Evolutionary conservation across 2,113 vertebrate genomes (phyloP), one percentile per base, ranked within the genome.

Genomic region (Phylloscopus trochilus): DNA sequence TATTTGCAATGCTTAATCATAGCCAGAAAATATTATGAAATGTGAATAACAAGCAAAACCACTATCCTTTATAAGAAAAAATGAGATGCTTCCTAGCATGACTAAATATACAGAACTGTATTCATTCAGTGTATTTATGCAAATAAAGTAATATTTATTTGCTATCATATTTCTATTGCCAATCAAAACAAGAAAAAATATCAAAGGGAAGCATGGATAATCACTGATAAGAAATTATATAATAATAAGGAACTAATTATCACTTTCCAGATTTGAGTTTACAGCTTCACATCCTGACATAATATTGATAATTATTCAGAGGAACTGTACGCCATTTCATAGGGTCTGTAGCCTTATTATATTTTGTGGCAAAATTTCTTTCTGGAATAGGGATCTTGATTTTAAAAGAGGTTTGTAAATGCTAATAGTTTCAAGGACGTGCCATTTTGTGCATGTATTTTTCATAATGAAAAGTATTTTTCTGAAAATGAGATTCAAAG

Each of bases 121-220:
- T 79, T 93, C 7, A 73, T 74, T 83, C 63, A 55, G 30, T 46
- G 11, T 69, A 66, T 91, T 92, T 92, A 86, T 74, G 63, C 74
- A 96, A 92, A 94, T 59, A 88, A 83, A 89, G 15, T 14, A 78
- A 87, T 85, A 85, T 87, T 85, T 33, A 76, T 87, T 52, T 84
- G 67, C 19, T 53, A 53, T 60, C 62, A 43, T 80, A 82, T 79
- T 95, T 83, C 46, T 59, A 90, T 37, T 96, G 70, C 51, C 46
- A 94, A 70, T 82, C 67, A 91, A 90, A 95, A 59, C 62, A 73
- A 79, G 59, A 58, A 80, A 72, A 88, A 93, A 27, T 24, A 30
- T 58, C 76, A 41, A 73, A 73, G 11, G 3, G 19, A 94, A 94
- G 28, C 28, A 37, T 56, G 53, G 62, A 41, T 92, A 78, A 91